These are phyloP conservation scores for Lophochroa leadbeateri DNA, from an alignment of 2,113 vertebrate species.

Conservation along the genomic window DNA sequence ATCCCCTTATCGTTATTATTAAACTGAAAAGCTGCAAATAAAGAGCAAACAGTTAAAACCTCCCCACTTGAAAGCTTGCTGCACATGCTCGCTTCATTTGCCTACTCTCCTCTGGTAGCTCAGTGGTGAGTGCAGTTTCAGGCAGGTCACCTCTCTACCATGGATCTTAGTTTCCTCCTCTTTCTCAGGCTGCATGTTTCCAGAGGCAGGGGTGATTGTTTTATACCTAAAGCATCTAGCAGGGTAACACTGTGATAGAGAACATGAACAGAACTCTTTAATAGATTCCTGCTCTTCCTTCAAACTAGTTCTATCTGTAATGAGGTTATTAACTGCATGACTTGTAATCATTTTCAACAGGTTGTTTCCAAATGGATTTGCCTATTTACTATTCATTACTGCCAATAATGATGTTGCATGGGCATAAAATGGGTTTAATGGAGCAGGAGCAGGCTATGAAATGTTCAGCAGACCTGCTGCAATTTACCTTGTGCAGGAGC, in stretches of 20 bases:
- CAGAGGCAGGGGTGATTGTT: not conserved
- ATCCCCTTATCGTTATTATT: not conserved
- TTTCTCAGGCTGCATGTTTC: not conserved
- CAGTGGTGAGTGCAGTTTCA: not conserved
- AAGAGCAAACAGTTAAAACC: not conserved
- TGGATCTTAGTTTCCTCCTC: not conserved
- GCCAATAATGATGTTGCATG: not conserved
- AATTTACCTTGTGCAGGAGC: not conserved
- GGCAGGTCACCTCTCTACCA: not conserved
- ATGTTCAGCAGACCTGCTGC: not conserved
- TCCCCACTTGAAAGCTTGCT: not conserved
- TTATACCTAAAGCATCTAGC: not conserved
- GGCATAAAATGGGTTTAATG: not conserved
- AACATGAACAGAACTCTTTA: not conserved
- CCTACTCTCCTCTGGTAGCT: too few relatives aligned
- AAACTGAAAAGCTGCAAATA: not conserved
- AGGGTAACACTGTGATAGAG: accelerated
- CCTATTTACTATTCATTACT: not conserved
- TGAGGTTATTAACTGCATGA: not conserved
- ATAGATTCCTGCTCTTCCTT: not conserved
- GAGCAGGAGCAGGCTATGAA: not conserved
- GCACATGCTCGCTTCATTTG: not conserved
- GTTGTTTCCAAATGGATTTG: not conserved
- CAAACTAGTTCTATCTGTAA: not conserved
- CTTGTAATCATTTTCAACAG: not conserved